phyloP scores from a whole-genome alignment of 2,888 invertebrate genomes.

The Agrilus biguttatus region DNA sequence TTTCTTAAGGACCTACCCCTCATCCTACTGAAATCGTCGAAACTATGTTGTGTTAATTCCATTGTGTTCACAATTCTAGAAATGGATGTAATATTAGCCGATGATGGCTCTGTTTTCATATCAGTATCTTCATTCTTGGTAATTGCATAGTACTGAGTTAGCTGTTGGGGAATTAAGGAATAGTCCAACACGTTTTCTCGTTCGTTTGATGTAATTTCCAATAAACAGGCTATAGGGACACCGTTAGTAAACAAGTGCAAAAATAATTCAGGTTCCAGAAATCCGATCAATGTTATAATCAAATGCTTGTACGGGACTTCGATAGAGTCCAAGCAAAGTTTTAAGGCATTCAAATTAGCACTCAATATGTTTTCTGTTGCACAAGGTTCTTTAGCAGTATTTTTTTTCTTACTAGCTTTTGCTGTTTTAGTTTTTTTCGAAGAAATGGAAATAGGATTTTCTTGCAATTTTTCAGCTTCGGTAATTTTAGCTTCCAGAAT shows the following conservation, averaged over 20 bases:
- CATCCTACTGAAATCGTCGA: no score
- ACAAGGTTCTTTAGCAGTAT: no score
- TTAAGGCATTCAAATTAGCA: no score
- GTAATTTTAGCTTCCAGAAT: no score
- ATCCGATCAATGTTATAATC: slow-evolving; percentile 4
- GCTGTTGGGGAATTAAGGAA: no score
- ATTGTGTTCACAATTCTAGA: background rate
- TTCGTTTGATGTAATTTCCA: slow-evolving; percentile 1
- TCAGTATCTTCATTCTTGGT: background rate
- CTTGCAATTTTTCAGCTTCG: no score
- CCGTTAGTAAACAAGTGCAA: slow-evolving; percentile 1
- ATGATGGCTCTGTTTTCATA: background rate
- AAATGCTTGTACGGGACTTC: slow-evolving; percentile 3
- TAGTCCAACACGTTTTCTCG: no score
- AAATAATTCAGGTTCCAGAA: slow-evolving; percentile 6
- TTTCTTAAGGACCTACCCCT: background rate
- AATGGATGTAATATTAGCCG: background rate
- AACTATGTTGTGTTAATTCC: background rate
- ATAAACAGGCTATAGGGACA: slow-evolving; percentile 1
- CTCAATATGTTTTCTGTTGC: no score
- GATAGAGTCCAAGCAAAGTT: background rate
- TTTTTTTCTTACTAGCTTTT: no score
- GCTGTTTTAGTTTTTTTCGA: no score
- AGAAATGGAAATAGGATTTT: no score
- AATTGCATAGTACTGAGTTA: background rate